Evolutionary conservation across 1,140 invertebrate species (phyloP), one percentile per base, ranked within the genome.

Genomic region (Sinonovacula constricta): DNA sequence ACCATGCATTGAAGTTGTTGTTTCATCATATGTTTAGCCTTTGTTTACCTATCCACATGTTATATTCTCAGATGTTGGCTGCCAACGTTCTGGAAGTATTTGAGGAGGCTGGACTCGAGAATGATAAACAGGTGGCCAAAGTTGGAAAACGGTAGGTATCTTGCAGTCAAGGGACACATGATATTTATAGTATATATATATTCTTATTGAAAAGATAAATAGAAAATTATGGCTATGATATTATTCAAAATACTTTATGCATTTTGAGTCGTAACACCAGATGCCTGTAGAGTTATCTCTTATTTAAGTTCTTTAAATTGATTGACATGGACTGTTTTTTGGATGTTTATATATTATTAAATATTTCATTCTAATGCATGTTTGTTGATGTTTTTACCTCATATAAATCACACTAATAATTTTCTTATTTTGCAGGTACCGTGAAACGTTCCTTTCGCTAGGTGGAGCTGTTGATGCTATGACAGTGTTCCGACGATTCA

Each of bases 31-130:
- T n/a, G n/a, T n/a, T n/a, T n/a, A n/a, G n/a, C n/a, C n/a, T n/a
- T n/a, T n/a, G n/a, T n/a, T n/a, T n/a, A n/a, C n/a, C n/a, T n/a
- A n/a, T n/a, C n/a, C n/a, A n/a, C n/a, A n/a, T n/a, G n/a, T n/a
- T n/a, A n/a, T n/a, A n/a, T n/a, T n/a, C n/a, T n/a, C 39, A 94
- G 91, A 95, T 99, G 93, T 93, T 98, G 39, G 97, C 97, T 0
- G 96, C 97, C 1, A 97, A 99, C 91, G 93, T 95, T 18, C 97
- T 95, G 85, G 94, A 94, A 88, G 95, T 95, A 49, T 98, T 98
- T 89, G 91, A 94, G 75, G 96, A 97, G 89, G 92, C 92, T 4
- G 86, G 86, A 33, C 71, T 85, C 18, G 71, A 88, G 31, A 82
- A 90, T 78, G 62, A 65, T 62, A 88, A 62, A 33, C 87, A 91